Evolutionary conservation across 2,888 invertebrate genomes (phyloP).

Genomic region (Sylvicola fuscatus): DNA sequence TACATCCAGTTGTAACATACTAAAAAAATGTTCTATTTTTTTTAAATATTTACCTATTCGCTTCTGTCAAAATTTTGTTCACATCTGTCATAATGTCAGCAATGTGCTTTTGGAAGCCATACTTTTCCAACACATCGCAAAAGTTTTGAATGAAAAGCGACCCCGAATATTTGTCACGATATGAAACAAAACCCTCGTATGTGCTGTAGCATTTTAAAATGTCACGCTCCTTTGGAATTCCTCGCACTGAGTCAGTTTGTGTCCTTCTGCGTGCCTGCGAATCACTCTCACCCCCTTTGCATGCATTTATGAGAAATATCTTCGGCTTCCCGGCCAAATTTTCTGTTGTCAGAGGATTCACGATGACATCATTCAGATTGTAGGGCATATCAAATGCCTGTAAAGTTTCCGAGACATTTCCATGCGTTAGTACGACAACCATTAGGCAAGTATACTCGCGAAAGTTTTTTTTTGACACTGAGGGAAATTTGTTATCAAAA

Average conservation of each 20-base stretch:
- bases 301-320: constrained; percentile 22
- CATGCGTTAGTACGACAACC: constrained; percentile 20
- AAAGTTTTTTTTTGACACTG: constrained; percentile 18
- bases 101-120: constrained; percentile 14
- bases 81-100: constrained; percentile 15
- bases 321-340: constrained; percentile 19
- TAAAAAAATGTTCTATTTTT: neutral
- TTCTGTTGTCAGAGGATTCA: constrained; percentile 20
- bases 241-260: neutral
- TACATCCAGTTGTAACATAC: neutral
- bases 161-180: constrained; percentile 15
- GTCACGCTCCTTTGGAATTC: constrained; percentile 9
- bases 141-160: constrained; percentile 20
- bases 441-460: constrained; percentile 17
- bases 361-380: constrained; percentile 16
- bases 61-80: constrained; percentile 1
- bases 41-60: too few relatives aligned
- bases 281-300: constrained; percentile 14
- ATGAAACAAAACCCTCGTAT: constrained; percentile 22
- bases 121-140: constrained; percentile 14
- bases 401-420: constrained; percentile 15
- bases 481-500: constrained; percentile 2
- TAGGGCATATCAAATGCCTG: constrained; percentile 19
- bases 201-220: constrained; percentile 23
- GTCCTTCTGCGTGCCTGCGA: neutral